These are phyloP conservation scores for Chrysolina oricalcia DNA, from an alignment of 2,888 invertebrate genomes.

Conservation along the genomic window DNA sequence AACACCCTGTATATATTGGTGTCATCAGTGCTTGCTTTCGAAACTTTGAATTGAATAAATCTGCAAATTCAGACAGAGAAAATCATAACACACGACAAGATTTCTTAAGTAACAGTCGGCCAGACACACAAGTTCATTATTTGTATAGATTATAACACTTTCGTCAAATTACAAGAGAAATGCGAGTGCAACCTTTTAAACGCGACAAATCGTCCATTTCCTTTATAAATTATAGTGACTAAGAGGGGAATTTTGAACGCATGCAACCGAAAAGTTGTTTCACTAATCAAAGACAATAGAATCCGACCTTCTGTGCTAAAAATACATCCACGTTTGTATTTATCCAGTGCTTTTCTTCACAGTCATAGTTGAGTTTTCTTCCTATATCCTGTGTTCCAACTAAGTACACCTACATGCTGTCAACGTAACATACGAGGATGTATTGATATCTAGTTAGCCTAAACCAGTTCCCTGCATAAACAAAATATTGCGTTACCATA, in stretches of 20 bases:
- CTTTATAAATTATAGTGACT: slow-evolving; percentile 40
- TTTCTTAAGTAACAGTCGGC: no score
- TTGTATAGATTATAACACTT: not conserved
- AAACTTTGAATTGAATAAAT: no score
- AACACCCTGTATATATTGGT: no score
- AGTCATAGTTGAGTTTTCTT: no score
- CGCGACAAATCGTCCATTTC: slow-evolving; percentile 42
- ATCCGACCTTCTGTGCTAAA: slow-evolving; percentile 37
- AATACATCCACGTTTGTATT: not conserved
- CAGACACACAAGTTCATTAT: not conserved
- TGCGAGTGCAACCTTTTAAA: slow-evolving; percentile 7
- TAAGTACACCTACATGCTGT: no score
- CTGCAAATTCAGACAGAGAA: not conserved
- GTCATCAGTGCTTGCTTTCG: no score
- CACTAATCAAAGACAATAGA: slow-evolving; percentile 43
- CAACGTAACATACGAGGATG: no score
- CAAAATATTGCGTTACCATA: no score
- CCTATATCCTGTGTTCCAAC: no score
- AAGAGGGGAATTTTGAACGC: slow-evolving; percentile 36
- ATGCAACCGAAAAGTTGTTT: slow-evolving; percentile 41
- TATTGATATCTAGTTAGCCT: no score
- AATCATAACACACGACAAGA: no score
- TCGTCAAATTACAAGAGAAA: slow-evolving; percentile 14
- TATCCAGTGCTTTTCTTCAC: not conserved
- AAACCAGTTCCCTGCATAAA: no score